Evolutionary conservation across 2,113 vertebrate genomes (phyloP).

Genomic region (Anguilla japonica): DNA sequence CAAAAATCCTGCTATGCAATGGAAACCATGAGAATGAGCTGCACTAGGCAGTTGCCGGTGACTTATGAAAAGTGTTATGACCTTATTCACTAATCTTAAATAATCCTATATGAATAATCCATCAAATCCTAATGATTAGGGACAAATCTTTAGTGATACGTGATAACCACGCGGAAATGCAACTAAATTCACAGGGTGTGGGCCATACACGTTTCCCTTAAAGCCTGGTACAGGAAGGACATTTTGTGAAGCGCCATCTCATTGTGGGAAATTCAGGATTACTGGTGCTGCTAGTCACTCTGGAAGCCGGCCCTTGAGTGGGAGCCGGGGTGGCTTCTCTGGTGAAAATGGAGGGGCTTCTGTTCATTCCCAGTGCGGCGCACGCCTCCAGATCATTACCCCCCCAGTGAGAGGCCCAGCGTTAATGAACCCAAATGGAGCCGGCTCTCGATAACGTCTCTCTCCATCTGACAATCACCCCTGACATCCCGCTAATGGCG

Average conservation of each 20-base stretch:
- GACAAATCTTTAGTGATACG: background rate
- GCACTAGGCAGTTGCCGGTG: slow-evolving; percentile 36
- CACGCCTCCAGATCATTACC: slow-evolving; percentile 1
- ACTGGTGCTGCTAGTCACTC: background rate
- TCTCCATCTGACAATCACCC: slow-evolving; percentile 59
- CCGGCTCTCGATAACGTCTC: slow-evolving; percentile 48
- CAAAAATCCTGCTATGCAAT: background rate
- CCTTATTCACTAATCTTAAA: slow-evolving; percentile 5
- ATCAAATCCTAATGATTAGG: slow-evolving; percentile 54
- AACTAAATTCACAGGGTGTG: background rate
- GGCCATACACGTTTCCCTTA: background rate
- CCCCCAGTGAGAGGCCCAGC: background rate
- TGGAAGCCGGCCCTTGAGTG: background rate
- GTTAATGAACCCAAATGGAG: slow-evolving; percentile 24
- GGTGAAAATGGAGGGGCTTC: background rate
- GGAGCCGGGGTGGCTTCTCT: background rate
- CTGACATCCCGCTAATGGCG: slow-evolving; percentile 61
- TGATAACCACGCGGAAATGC: background rate
- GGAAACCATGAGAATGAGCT: background rate
- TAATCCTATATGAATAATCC: slow-evolving; percentile 48
- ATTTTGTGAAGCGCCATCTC: background rate
- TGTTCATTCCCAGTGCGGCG: background rate
- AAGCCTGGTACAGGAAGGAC: background rate
- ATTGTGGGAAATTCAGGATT: background rate
- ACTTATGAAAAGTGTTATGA: slow-evolving; percentile 31